Evolutionary conservation across 1,140 invertebrate genomes (phyloP), one percentile per base, ranked within the genome.

Genomic region (Calycopis cecrops): DNA sequence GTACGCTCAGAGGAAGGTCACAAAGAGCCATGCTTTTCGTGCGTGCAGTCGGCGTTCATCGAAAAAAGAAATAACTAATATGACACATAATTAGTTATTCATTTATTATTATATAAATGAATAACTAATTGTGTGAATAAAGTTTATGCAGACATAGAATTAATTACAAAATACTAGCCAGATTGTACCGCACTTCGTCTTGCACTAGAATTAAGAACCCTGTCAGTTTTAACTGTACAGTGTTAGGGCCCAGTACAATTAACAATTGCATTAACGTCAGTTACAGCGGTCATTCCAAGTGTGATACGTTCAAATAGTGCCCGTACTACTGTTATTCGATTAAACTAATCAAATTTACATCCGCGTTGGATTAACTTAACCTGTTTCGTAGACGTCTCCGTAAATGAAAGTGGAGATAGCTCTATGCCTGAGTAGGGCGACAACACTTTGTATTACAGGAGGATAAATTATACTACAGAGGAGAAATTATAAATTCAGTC

Each of bases 301-400:
- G 48, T 49, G 51, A 35, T 37, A 48, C 48, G 40, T 51, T 40
- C 51, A 48, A 52, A 59, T 59, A 55, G 59, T 63, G 55, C 38
- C 55, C 9, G 37, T 52, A 63, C 58, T 65, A 69, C 63, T 63
- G 63, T 65, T 69, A 65, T 63, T 63, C 67, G 58, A 65, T 65
- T 65, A 61, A 59, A 52, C 42, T 65, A 63, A 69, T 63, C 58
- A 65, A 65, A 59, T 65, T 61, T 61, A 69, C 63, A 65, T 67
- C 62, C 57, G 65, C 55, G 55, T 60, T 48, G 57, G 59, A 61
- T 66, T 67, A 67, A 60, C 57, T 38, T 50, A 49, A 57, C 54
- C 59, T 40, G 56, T 59, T 61, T 60, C 49, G 38, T 47, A 21
- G 37, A 53, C 34, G 52, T 52, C 44, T 55, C 55, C 18, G 38